A percentile compares a stretch with the other conserved stretches of the same genome.
These are phyloP conservation scores for Reticulitermes speratus DNA, from an alignment of 1,140 invertebrate species.

Conservation along the genomic window DNA sequence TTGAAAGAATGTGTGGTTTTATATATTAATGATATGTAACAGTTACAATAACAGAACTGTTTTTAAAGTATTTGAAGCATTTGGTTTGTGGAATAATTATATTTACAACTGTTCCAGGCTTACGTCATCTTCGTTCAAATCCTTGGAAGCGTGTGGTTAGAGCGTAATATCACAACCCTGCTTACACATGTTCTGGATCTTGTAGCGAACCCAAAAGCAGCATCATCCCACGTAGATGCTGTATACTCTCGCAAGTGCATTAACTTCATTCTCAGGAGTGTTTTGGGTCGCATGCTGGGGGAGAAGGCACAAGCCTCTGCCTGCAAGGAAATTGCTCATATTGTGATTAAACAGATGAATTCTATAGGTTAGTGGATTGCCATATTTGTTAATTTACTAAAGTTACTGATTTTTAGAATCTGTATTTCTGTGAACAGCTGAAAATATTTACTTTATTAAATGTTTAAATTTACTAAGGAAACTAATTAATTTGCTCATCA, in stretches of 20 bases:
- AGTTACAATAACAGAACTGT: not conserved
- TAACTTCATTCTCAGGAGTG: constrained; percentile 89
- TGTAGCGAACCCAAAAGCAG: constrained; percentile 90
- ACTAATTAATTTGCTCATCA: too few relatives aligned
- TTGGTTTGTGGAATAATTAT: constrained; percentile 30
- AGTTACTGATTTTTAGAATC: too few relatives aligned
- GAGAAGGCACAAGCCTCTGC: constrained; percentile 96
- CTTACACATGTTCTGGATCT: constrained; percentile 88
- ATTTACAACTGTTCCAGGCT: constrained; percentile 60
- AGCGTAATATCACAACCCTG: constrained; percentile 84
- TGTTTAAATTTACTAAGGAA: too few relatives aligned
- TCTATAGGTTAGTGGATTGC: constrained; percentile 62
- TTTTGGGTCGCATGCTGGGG: constrained; percentile 89
- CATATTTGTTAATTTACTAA: too few relatives aligned
- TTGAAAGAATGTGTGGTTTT: not conserved
- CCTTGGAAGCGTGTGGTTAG: constrained; percentile 91
- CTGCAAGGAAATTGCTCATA: constrained; percentile 89
- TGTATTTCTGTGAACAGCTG: too few relatives aligned
- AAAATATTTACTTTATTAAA: too few relatives aligned
- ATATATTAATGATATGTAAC: not conserved
- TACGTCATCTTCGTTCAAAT: constrained; percentile 93
- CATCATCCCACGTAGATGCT: constrained; percentile 93
- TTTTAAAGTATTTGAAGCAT: not conserved
- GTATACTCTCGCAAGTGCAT: constrained; percentile 98
- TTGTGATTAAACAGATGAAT: constrained; percentile 94